Evolutionary conservation across 2,113 vertebrate species (phyloP).

Genomic region (Pholis gunnellus): DNA sequence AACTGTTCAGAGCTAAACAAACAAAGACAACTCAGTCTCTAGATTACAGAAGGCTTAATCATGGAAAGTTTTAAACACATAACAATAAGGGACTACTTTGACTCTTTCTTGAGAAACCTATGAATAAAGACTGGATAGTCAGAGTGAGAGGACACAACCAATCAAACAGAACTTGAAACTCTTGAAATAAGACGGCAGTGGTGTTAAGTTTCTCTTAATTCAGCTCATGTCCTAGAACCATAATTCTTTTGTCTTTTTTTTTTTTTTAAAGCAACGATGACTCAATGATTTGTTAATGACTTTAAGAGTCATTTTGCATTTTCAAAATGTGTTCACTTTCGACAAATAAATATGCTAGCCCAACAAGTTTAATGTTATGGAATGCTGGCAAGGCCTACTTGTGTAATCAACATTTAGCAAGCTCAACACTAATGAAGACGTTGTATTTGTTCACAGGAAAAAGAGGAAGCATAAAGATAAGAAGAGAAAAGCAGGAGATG

Average conservation of each 20-base stretch:
- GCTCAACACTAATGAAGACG: neutral
- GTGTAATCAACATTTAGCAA: neutral
- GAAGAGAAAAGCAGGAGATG: constrained; percentile 88
- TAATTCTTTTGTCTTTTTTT: neutral
- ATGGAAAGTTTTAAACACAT: neutral
- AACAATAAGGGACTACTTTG: neutral
- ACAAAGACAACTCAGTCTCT: neutral
- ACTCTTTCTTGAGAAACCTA: neutral
- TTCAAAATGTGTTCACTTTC: neutral
- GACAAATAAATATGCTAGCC: neutral
- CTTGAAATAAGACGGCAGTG: neutral
- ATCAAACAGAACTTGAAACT: neutral
- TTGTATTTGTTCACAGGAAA: constrained; percentile 81
- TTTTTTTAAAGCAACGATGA: neutral
- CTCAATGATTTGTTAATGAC: neutral
- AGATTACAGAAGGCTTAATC: neutral
- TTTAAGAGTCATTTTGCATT: neutral
- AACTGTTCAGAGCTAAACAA: neutral
- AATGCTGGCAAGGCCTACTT: neutral
- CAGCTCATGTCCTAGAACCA: neutral
- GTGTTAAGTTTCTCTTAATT: neutral
- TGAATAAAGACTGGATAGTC: neutral
- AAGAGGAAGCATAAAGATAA: constrained; percentile 92
- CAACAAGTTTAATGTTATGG: neutral
- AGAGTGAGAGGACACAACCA: neutral